Evolutionary conservation across 2,113 vertebrate genomes (phyloP).

Genomic region (Gambusia affinis): DNA sequence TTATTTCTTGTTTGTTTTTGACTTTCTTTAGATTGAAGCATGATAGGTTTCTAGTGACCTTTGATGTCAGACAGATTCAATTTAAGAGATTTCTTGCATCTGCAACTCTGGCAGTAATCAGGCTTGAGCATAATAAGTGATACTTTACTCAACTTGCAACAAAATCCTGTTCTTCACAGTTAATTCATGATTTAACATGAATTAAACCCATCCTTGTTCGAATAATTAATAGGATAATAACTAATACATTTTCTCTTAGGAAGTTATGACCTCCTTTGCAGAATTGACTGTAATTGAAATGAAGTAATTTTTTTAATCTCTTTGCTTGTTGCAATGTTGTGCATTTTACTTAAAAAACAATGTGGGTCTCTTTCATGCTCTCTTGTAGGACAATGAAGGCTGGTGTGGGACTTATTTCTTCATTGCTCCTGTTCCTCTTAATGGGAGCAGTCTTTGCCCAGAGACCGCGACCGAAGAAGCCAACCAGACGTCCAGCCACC

Average conservation of each 20-base stretch:
- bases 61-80: not conserved
- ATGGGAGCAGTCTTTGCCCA: conserved; percentile 75
- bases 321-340: not conserved
- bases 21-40: no score
- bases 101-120: not conserved
- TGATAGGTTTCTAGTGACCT: not conserved
- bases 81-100: not conserved
- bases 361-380: not conserved
- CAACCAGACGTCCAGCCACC: conserved; percentile 64
- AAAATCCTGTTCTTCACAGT: no score
- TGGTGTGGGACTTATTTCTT: conserved; percentile 79
- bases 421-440: conserved; percentile 83
- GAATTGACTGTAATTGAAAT: not conserved
- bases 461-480: conserved; percentile 70
- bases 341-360: not conserved
- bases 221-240: no score
- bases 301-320: not conserved
- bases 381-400: conserved; percentile 85
- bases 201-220: no score
- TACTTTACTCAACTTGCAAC: no score
- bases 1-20: no score
- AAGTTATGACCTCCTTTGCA: not conserved
- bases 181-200: no score
- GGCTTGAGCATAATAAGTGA: no score
- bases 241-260: no score